Conservation (phyloP, 2,797 vertebrate genomes). For the Eremophila alpestris region DNA sequence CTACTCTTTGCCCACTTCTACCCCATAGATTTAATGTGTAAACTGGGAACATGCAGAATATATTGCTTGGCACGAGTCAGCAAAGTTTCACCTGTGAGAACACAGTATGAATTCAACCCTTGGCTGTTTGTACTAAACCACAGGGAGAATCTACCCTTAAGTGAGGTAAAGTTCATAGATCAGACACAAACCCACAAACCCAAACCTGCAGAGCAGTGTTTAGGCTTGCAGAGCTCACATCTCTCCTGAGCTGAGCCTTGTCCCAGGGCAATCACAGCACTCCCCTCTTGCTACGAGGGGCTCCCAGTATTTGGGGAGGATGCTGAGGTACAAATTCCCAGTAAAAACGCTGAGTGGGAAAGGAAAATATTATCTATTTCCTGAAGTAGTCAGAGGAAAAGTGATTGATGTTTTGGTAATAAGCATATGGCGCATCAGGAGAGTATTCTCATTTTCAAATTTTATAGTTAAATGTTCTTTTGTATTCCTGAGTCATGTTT, state of each 20-base stretch:
- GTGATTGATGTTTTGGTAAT: background rate
- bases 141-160: conserved; percentile 39
- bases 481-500: background rate
- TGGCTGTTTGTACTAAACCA: conserved; percentile 52
- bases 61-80: conserved; percentile 70
- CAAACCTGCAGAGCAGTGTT: background rate
- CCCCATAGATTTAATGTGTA: conserved; percentile 65
- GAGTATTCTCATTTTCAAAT: background rate
- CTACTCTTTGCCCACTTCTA: conserved; percentile 58
- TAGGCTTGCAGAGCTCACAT: background rate
- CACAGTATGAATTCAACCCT: conserved; percentile 46
- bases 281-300: background rate
- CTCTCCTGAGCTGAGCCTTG: background rate
- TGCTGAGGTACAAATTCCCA: background rate
- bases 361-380: background rate
- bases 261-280: background rate
- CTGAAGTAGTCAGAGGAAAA: background rate
- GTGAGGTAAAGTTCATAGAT: conserved; percentile 23
- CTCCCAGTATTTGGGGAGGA: background rate
- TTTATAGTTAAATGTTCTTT: background rate
- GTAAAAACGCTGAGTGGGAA: background rate
- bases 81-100: conserved; percentile 63
- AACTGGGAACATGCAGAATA: conserved; percentile 55
- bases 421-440: background rate
- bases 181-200: conserved; percentile 33